Conservation (phyloP, 2,797 vertebrate genomes). For the Halcyon leucocephala region DNA sequence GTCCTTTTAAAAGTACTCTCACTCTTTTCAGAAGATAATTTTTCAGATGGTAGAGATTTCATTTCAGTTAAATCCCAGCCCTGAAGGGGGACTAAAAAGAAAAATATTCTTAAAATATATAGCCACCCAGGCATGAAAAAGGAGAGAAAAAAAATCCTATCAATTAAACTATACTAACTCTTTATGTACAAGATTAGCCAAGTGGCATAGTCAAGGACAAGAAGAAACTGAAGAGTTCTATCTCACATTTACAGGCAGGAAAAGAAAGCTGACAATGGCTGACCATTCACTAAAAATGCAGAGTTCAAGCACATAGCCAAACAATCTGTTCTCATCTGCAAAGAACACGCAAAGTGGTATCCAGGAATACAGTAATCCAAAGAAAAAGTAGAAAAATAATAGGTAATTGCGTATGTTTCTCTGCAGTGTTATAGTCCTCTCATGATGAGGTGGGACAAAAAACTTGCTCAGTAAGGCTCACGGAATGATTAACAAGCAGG, state of each 20-base stretch:
- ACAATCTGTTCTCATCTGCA: neutral
- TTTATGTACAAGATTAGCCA: neutral
- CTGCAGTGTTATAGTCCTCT: neutral
- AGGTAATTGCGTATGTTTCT: neutral
- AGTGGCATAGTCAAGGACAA: neutral
- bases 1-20: neutral
- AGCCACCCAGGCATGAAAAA: neutral
- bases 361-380: neutral
- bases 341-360: neutral
- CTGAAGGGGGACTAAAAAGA: neutral
- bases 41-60: constrained; percentile 7
- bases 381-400: neutral
- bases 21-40: neutral
- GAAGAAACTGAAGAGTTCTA: neutral
- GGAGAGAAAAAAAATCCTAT: neutral
- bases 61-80: neutral
- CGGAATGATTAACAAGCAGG: neutral
- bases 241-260: neutral
- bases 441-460: neutral
- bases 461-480: neutral
- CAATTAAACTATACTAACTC: neutral
- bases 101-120: neutral
- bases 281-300: neutral
- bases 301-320: neutral
- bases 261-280: neutral